These are phyloP conservation scores for Wiebesia pumilae DNA, from an alignment of 1,140 invertebrate species.

Conservation along the genomic window DNA sequence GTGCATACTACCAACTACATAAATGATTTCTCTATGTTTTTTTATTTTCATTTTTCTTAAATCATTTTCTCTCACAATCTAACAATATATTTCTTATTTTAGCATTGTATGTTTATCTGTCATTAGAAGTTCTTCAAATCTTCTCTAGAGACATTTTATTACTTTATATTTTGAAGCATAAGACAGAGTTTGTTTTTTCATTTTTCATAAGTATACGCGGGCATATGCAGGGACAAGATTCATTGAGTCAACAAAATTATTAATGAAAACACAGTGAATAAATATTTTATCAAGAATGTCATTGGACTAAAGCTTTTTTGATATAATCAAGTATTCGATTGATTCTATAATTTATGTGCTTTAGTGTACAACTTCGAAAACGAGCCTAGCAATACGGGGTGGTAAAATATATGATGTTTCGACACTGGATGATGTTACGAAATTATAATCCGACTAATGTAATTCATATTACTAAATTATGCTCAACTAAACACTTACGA, in stretches of 20 bases:
- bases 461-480: no score
- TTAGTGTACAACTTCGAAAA: neutral
- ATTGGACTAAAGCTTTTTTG: neutral
- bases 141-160: constrained; percentile 13
- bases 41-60: constrained; percentile 45
- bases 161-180: constrained; percentile 22
- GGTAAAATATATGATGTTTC: neutral
- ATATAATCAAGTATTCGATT: neutral
- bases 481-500: no score
- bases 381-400: neutral
- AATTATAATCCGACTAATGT: neutral
- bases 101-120: neutral
- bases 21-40: constrained; percentile 30
- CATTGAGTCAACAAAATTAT: constrained; percentile 6
- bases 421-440: neutral
- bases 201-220: neutral
- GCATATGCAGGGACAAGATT: constrained; percentile 19
- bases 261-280: neutral
- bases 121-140: neutral
- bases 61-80: constrained; percentile 42
- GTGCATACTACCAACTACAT: constrained; percentile 12
- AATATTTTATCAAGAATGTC: neutral
- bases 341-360: neutral
- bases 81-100: constrained; percentile 36
- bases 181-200: constrained; percentile 17